A percentile compares a stretch with the other conserved stretches of the same genome.
phyloP scores from a whole-genome alignment of 2,113 vertebrate genomes.

The Oreochromis aureus region DNA sequence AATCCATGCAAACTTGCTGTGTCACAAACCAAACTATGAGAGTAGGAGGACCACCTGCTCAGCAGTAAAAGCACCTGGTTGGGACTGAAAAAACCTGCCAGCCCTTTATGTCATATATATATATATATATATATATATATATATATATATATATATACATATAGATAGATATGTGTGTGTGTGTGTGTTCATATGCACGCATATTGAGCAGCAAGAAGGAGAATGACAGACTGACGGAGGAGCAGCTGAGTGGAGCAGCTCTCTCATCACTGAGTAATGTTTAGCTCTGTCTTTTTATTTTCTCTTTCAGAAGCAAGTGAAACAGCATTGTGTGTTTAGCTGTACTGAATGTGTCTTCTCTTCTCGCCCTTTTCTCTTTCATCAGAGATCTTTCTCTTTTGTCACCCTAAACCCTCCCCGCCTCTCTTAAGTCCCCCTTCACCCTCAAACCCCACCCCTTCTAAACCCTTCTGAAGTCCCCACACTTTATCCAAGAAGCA shows the following conservation, averaged over 20 bases:
- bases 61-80: conserved; percentile 58
- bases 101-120: conserved; percentile 43
- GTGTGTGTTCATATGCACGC: neutral
- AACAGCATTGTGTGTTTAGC: conserved; percentile 66
- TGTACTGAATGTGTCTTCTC: conserved; percentile 69
- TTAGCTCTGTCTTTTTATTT: neutral
- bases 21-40: neutral
- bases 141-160: no score
- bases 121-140: no score
- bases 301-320: conserved; percentile 18
- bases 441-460: conserved; percentile 24
- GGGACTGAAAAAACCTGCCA: conserved; percentile 10
- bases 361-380: conserved; percentile 42
- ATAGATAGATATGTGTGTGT: no score
- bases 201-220: neutral
- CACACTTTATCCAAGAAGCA: conserved; percentile 71
- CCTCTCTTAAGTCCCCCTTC: conserved; percentile 43
- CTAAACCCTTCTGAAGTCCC: conserved; percentile 67
- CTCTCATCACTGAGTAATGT: conserved; percentile 68
- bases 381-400: conserved; percentile 68
- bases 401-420: conserved; percentile 44
- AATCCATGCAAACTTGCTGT: neutral
- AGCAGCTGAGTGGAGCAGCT: conserved; percentile 25
- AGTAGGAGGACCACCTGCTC: conserved; percentile 70
- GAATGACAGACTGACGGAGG: neutral